Base-by-base conservation (phyloP, 2,888 invertebrate genomes). In the Alloscopus bannaensis region DNA sequence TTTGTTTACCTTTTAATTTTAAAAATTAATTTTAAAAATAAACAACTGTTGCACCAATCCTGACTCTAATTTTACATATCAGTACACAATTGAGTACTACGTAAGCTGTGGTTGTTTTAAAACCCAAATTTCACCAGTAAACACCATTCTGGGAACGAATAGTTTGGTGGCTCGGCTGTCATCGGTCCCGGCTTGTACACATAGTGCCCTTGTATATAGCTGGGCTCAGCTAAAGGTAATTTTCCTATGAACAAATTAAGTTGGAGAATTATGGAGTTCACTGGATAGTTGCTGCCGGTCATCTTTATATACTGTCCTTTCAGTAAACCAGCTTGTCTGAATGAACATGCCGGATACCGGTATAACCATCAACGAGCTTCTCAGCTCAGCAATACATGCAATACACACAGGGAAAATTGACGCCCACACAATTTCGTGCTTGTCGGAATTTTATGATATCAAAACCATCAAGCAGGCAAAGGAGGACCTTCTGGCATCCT, bases 171-270 rank as follows among this genome's bases (percentile, higher is more conserved):
- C 2, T 2, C 3, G n/a, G n/a, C 11, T n/a, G 1, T 20, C 57
- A 57, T 28, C 57, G 57, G 57, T 57, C 57, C 57, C 29, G 57
- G 57, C 22, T 29, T 20, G 6, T 28, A 57, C 57, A 40, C 13
- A n/a, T n/a, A n/a, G n/a, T n/a, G n/a, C n/a, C n/a, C n/a, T n/a
- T n/a, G n/a, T n/a, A n/a, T n/a, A n/a, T n/a, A n/a, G n/a, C n/a
- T 40, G 40, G 11, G 13, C 8, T 40, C n/a, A 11, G 11, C 28
- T 28, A 4, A 28, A 28, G n/a, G 11, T 28, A 28, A 28, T 26
- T 28, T 26, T 24, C 13, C 3, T 29, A 29, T 57, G 20, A 57
- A 57, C n/a, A n/a, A 6, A 2, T n/a, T 29, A 57, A 28, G 6
- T 28, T 16, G 11, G 3, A n/a, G n/a, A n/a, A n/a, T n/a, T n/a